A percentile compares a stretch with the other conserved stretches of the same genome.
Evolutionary conservation across 1,140 invertebrate species (phyloP).

Genomic region (Harpegnathos saltator): DNA sequence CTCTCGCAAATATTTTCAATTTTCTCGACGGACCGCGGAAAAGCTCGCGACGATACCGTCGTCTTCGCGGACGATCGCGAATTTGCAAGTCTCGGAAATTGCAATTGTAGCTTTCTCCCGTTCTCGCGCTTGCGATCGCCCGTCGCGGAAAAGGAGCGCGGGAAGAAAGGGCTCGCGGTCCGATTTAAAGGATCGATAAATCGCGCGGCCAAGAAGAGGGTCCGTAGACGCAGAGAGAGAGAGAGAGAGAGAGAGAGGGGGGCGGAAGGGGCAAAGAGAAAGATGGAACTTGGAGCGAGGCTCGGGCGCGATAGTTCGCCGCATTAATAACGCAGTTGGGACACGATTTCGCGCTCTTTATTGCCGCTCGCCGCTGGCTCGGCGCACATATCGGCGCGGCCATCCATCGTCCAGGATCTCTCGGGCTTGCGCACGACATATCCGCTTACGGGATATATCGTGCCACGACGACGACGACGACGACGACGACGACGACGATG

Average conservation of each 20-base stretch:
- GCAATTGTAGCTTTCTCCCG: no score
- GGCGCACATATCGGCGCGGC: constrained; percentile 67
- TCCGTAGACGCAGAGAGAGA: neutral
- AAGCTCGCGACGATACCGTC: no score
- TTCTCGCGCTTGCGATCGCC: no score
- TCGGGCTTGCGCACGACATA: constrained; percentile 74
- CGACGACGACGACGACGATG: constrained; percentile 10
- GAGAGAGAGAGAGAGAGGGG: no score
- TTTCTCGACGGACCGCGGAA: no score
- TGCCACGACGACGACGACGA: constrained; percentile 60
- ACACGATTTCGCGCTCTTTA: constrained; percentile 75
- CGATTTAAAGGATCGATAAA: constrained; percentile 68
- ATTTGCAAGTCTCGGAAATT: no score
- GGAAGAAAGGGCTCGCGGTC: constrained; percentile 25
- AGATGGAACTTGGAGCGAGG: constrained; percentile 60
- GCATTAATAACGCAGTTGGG: constrained; percentile 73
- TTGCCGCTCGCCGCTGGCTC: constrained; percentile 70
- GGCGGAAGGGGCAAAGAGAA: no score
- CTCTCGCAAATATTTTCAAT: no score
- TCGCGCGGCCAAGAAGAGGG: neutral
- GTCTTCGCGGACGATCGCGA: no score
- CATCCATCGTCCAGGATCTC: constrained; percentile 76
- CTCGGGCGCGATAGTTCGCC: constrained; percentile 68
- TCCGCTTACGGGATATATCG: constrained; percentile 74
- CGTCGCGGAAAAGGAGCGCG: no score